Evolutionary conservation across 2,888 invertebrate species (phyloP), one percentile per base, ranked within the genome.

Genomic region (Danaus chrysippus): DNA sequence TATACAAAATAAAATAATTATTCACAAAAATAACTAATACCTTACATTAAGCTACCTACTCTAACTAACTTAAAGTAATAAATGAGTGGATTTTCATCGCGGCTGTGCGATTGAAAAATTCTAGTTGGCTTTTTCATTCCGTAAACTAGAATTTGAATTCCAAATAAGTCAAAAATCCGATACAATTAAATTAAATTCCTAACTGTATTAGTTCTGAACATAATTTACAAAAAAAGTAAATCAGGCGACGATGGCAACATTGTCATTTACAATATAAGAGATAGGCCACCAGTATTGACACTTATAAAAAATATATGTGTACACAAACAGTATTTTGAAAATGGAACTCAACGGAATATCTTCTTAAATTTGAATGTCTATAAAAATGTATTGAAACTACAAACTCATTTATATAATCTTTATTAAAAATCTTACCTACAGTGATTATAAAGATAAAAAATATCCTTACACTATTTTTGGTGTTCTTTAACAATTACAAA

Each of bases 41-140:
- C 77, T 49, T 85, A 86, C 82, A 83, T 82, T 75, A 79, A 80
- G 44, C 64, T 71, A 72, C 61, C 56, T 54, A 66, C 53, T 59
- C 63, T 64, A 71, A 71, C 73, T 67, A 71, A 73, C 55, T 58
- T 52, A 61, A n/a, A 54, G 53, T n/a, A 10, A 49, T 49, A 49
- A 49, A 10, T 49, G 49, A 6, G 11, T 17, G 17, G 49, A 49
- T 49, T 49, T 49, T 17, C 49, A 49, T 49, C 11, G 49, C 1
- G 49, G 17, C 17, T 10, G 10, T 17, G 0, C 10, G 10, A 15
- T n/a, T 17, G 15, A 2, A 49, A 49, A 3, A 17, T 17, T 17
- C 49, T 10, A 15, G 49, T 49, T 17, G 49, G 49, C 17, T 49
- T 17, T 17, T 17, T 17, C 17, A 17, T 49, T 49, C 10, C 13